phyloP scores from a whole-genome alignment of 2,113 vertebrate species.

The Anser cygnoides region DNA sequence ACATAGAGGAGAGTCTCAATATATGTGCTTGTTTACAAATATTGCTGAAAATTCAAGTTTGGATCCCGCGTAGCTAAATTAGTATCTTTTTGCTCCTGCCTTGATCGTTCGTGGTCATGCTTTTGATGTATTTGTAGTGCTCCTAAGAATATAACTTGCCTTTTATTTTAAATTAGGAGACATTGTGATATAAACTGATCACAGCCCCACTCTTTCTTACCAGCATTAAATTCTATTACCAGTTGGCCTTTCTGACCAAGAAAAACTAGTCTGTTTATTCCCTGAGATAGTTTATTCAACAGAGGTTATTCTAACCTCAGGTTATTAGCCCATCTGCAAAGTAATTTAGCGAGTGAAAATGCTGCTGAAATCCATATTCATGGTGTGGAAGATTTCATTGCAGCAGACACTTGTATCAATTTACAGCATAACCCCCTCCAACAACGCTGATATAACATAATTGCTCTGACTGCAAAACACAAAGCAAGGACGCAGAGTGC shows the following conservation, averaged over 20 bases:
- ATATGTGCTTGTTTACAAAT: slow-evolving; percentile 44
- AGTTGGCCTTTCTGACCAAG: slow-evolving; percentile 65
- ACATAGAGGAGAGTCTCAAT: slow-evolving; percentile 25
- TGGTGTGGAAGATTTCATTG: slow-evolving; percentile 53
- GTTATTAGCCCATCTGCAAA: slow-evolving; percentile 68
- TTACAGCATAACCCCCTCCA: slow-evolving; percentile 49
- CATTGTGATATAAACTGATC: slow-evolving; percentile 43
- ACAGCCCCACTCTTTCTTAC: slow-evolving; percentile 16
- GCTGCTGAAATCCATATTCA: slow-evolving; percentile 53
- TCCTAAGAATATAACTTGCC: slow-evolving; percentile 11
- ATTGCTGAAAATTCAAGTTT: slow-evolving; percentile 56
- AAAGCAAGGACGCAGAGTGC: slow-evolving; percentile 32
- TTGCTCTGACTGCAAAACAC: slow-evolving; percentile 59
- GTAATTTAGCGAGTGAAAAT: slow-evolving; percentile 49
- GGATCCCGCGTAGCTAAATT: not conserved
- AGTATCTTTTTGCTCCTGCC: slow-evolving; percentile 52
- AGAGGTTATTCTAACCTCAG: slow-evolving; percentile 64
- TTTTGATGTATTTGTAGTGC: slow-evolving; percentile 9
- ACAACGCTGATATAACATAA: slow-evolving; percentile 45
- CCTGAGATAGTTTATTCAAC: slow-evolving; percentile 45
- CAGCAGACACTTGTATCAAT: slow-evolving; percentile 68
- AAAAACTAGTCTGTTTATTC: slow-evolving; percentile 27
- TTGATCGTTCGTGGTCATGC: slow-evolving; percentile 32
- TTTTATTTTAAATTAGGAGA: slow-evolving; percentile 9
- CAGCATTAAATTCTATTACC: slow-evolving; percentile 44